Percentiles rank a stretch among this genome's conserved stretches.
Conservation (phyloP, 2,113 vertebrate genomes). For the Cynopterus brachyotis region DNA sequence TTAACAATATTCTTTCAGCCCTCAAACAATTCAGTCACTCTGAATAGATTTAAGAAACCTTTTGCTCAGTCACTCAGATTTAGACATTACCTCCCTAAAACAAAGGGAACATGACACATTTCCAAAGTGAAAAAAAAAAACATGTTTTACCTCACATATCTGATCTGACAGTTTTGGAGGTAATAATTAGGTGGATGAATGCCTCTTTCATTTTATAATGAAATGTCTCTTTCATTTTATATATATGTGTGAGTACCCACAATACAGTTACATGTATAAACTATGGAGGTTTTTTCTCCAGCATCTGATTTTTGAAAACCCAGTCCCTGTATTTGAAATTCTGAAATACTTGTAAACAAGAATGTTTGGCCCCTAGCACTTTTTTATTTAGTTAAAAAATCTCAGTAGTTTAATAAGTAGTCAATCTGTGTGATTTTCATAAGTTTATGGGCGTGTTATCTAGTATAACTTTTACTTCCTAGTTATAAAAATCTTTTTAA, state of each 20-base stretch:
- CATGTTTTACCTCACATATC: background rate
- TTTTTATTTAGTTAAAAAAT: slow-evolving; percentile 22
- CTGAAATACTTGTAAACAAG: background rate
- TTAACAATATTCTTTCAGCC: background rate
- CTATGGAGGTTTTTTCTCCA: background rate
- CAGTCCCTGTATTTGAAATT: background rate
- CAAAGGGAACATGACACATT: background rate
- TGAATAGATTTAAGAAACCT: background rate
- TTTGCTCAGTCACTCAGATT: slow-evolving; percentile 2
- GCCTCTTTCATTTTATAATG: no score
- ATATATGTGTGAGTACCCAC: background rate
- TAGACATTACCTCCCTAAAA: background rate
- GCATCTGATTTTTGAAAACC: background rate
- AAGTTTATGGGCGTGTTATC: background rate
- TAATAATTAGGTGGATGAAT: background rate
- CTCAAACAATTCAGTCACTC: background rate
- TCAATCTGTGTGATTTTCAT: background rate
- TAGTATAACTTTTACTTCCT: background rate
- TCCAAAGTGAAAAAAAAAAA: background rate
- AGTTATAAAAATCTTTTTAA: background rate
- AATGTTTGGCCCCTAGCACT: background rate
- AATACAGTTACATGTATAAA: background rate
- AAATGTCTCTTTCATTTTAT: background rate
- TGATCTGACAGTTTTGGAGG: background rate
- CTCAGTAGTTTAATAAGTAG: background rate